phyloP scores from a whole-genome alignment of 2,888 invertebrate species.

The Philonicus albiceps region DNA sequence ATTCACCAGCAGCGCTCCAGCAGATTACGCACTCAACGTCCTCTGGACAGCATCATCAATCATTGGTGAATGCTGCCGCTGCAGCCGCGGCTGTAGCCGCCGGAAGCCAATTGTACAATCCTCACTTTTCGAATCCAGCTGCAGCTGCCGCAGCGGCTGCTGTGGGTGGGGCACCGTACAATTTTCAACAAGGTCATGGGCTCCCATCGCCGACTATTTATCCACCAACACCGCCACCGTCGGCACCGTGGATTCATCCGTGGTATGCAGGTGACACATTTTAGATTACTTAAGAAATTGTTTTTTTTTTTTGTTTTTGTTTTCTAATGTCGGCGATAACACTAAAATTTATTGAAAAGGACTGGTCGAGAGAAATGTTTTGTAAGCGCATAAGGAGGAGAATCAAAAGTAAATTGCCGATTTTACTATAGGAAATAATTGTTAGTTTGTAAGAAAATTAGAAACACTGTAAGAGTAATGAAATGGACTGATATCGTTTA shows the following conservation, averaged over 20 bases:
- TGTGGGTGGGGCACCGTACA: conserved; percentile 49
- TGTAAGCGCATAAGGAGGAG: neutral
- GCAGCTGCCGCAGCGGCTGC: conserved; percentile 51
- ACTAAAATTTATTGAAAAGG: neutral
- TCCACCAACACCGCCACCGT: conserved; percentile 64
- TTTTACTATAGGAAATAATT: conserved; percentile 17
- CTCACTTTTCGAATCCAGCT: conserved; percentile 51
- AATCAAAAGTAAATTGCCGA: conserved; percentile 16
- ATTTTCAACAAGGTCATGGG: conserved; percentile 55
- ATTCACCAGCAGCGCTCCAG: neutral
- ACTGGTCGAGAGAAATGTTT: neutral
- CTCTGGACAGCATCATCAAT: conserved; percentile 42
- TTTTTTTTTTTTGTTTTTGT: no score
- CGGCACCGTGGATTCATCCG: conserved; percentile 63
- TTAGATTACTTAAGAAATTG: conserved; percentile 47
- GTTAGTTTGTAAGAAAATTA: neutral
- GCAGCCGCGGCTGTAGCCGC: conserved; percentile 49
- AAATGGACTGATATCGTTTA: conserved; percentile 33
- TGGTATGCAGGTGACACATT: conserved; percentile 63
- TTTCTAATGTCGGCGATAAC: no score
- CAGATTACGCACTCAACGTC: neutral
- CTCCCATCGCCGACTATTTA: conserved; percentile 64
- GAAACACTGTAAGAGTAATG: conserved; percentile 19
- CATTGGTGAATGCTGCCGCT: conserved; percentile 47
- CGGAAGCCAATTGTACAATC: conserved; percentile 39